phyloP scores from a whole-genome alignment of 2,797 vertebrate genomes.

The Protosalanx chinensis region DNA sequence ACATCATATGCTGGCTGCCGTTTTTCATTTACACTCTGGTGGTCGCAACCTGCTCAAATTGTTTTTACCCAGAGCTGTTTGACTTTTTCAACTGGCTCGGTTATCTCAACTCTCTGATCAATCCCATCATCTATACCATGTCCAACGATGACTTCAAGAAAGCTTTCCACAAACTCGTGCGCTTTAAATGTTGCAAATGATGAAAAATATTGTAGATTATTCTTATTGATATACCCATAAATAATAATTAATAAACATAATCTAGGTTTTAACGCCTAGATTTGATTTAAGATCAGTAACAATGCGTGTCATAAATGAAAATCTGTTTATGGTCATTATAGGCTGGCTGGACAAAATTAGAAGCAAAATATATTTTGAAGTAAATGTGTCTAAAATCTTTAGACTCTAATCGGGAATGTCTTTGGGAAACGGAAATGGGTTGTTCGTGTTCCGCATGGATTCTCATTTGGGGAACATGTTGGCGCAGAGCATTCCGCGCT shows the following conservation, averaged over 20 bases:
- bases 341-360: no score
- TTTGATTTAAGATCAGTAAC: no score
- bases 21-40: constrained; percentile 91
- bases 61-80: constrained; percentile 87
- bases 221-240: neutral
- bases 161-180: constrained; percentile 94
- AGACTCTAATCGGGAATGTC: no score
- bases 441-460: constrained; percentile 17
- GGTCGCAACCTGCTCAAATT: constrained; percentile 72
- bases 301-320: no score
- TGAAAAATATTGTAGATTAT: constrained; percentile 33
- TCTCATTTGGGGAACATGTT: constrained; percentile 3
- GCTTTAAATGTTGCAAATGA: constrained; percentile 78
- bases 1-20: constrained; percentile 97
- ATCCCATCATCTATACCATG: constrained; percentile 98
- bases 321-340: no score
- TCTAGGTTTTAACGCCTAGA: no score
- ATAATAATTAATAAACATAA: no score
- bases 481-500: constrained; percentile 6
- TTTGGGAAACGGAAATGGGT: constrained; percentile 4
- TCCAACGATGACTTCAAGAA: constrained; percentile 98
- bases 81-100: constrained; percentile 98
- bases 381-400: no score
- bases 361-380: no score
- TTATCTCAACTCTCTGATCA: constrained; percentile 97